A percentile compares a stretch with the other conserved stretches of the same genome.
Conservation (phyloP, 2,797 vertebrate genomes). For the Syngnathus acus region DNA sequence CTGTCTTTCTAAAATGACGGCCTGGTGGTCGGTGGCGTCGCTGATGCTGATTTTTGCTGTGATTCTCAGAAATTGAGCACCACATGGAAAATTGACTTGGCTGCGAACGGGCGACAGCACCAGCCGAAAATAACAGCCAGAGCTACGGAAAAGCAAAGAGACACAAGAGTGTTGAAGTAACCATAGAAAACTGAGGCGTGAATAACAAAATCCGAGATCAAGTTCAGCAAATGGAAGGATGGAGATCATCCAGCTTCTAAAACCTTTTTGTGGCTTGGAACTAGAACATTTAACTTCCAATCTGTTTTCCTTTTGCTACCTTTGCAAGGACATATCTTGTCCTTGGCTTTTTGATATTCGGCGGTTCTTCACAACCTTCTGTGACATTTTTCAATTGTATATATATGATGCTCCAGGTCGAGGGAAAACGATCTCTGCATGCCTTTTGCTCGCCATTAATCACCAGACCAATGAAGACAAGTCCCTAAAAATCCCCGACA, state of each 20-base stretch:
- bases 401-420: not conserved
- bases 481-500: conserved; percentile 37
- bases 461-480: conserved; percentile 61
- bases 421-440: not conserved
- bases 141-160: not conserved
- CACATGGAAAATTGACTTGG: not conserved
- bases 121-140: not conserved
- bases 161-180: not conserved
- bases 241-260: not conserved
- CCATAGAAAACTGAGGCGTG: not conserved
- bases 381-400: not conserved
- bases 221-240: too few species aligned
- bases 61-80: not conserved
- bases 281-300: not conserved
- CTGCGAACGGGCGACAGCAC: not conserved
- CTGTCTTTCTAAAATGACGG: not conserved
- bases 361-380: not conserved
- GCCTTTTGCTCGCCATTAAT: conserved; percentile 31
- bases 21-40: not conserved
- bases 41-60: not conserved
- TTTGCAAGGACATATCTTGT: not conserved
- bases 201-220: not conserved
- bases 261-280: not conserved
- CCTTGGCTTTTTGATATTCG: not conserved
- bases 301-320: not conserved